Evolutionary conservation across 2,113 vertebrate species (phyloP).

Genomic region (Synchiropus splendidus): DNA sequence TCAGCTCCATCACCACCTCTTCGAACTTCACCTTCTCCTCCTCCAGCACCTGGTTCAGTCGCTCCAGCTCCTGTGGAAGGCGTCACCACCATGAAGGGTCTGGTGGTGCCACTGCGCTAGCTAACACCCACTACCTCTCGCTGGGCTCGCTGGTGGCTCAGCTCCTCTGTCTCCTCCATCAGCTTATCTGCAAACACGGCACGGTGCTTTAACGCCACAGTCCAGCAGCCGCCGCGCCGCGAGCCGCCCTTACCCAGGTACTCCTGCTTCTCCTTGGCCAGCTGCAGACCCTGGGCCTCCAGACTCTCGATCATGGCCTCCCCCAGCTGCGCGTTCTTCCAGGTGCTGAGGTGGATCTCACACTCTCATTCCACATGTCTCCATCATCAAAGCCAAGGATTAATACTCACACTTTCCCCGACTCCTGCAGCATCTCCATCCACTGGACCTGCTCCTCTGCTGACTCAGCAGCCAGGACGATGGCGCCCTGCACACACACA

Average conservation of each 20-base stretch:
- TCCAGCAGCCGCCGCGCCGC: neutral
- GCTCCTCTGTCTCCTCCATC: conserved; percentile 95
- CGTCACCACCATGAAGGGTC: neutral
- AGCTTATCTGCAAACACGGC: conserved; percentile 77
- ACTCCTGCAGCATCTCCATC: conserved; percentile 93
- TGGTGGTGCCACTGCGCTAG: no score
- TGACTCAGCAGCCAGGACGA: conserved; percentile 86
- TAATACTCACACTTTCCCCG: conserved; percentile 88
- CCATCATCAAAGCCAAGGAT: neutral
- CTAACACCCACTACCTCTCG: conserved; percentile 72
- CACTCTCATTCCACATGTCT: neutral
- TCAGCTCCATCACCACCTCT: conserved; percentile 87
- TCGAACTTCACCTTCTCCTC: conserved; percentile 92
- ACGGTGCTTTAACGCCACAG: neutral
- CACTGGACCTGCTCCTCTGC: conserved; percentile 87
- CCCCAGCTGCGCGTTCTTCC: conserved; percentile 92
- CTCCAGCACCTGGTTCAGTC: conserved; percentile 86
- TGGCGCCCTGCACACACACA: conserved; percentile 69
- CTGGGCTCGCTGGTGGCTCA: conserved; percentile 86
- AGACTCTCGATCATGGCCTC: conserved; percentile 97
- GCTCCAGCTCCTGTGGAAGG: conserved; percentile 77
- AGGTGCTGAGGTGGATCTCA: conserved; percentile 69
- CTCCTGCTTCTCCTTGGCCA: conserved; percentile 95
- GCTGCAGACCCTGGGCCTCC: conserved; percentile 92
- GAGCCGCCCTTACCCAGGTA: conserved; percentile 77